Evolutionary conservation across 1,140 invertebrate species (phyloP).

Genomic region (Drosophila pseudoananassae): DNA sequence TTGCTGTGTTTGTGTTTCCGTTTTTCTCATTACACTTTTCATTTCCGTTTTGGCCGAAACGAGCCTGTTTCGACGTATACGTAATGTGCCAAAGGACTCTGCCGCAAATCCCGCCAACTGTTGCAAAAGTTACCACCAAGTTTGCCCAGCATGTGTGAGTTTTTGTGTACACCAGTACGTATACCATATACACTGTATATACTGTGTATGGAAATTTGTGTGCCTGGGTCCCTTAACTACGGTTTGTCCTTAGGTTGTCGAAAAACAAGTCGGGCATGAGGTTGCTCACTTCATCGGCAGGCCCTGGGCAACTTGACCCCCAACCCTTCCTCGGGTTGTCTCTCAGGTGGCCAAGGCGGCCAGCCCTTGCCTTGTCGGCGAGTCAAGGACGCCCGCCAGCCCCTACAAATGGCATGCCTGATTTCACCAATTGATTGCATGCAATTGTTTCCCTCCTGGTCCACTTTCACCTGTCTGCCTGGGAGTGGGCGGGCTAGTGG

Average conservation of each 20-base stretch:
- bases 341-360: neutral
- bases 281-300: constrained; percentile 17
- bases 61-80: constrained; percentile 45
- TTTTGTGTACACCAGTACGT: too few relatives aligned
- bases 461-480: constrained; percentile 28
- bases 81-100: constrained; percentile 69
- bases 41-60: constrained; percentile 39
- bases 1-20: constrained; percentile 42
- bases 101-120: constrained; percentile 16
- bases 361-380: constrained; percentile 1
- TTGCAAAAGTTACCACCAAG: constrained; percentile 29
- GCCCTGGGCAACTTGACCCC: constrained; percentile 35
- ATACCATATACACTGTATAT: too few relatives aligned
- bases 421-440: constrained; percentile 52
- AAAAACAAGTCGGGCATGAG: constrained; percentile 19
- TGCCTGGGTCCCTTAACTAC: constrained; percentile 5
- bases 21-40: constrained; percentile 40
- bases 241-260: constrained; percentile 28
- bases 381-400: constrained; percentile 29
- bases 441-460: constrained; percentile 34
- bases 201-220: neutral
- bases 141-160: neutral
- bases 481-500: neutral
- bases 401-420: constrained; percentile 37
- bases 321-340: constrained; percentile 32